Evolutionary conservation across 2,888 invertebrate species (phyloP).

Genomic region (Plutella xylostella): DNA sequence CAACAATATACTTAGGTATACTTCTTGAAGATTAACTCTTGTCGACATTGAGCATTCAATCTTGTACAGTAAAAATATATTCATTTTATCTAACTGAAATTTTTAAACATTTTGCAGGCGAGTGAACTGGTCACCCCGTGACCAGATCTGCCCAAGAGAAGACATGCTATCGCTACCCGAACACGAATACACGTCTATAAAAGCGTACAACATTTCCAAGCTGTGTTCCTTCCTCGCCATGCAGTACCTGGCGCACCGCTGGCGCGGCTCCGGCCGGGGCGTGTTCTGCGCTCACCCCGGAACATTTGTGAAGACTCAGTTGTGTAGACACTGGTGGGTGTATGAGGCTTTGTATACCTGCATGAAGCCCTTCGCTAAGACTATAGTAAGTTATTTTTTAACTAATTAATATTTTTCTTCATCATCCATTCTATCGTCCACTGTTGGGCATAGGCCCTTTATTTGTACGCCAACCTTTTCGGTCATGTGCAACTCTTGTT

Average conservation of each 20-base stretch:
- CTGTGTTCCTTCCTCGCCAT: constrained; percentile 82
- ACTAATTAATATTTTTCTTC: not conserved
- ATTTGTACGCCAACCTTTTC: not conserved
- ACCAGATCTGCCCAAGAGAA: constrained; percentile 46
- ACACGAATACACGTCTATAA: constrained; percentile 81
- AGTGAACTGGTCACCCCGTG: no score
- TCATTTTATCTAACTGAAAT: no score
- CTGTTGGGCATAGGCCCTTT: not conserved
- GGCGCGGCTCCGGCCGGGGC: constrained; percentile 75
- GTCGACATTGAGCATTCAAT: no score
- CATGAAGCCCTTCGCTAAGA: constrained; percentile 92
- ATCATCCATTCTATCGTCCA: not conserved
- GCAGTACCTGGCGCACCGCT: constrained; percentile 73
- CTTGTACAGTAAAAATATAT: no score
- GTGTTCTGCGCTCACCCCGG: constrained; percentile 91
- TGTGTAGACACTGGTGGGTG: constrained; percentile 88
- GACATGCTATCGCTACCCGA: constrained; percentile 77
- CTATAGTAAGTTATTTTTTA: constrained; percentile 73
- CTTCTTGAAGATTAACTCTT: no score
- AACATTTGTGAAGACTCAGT: constrained; percentile 84
- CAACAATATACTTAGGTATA: no score
- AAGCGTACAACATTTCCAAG: constrained; percentile 91
- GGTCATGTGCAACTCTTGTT: no score
- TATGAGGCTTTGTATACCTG: constrained; percentile 80
- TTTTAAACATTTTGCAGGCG: constrained; percentile 32